Evolutionary conservation across 2,797 vertebrate species (phyloP), one percentile per base, ranked within the genome.

Genomic region (Xiphorhynchus erythropygius): DNA sequence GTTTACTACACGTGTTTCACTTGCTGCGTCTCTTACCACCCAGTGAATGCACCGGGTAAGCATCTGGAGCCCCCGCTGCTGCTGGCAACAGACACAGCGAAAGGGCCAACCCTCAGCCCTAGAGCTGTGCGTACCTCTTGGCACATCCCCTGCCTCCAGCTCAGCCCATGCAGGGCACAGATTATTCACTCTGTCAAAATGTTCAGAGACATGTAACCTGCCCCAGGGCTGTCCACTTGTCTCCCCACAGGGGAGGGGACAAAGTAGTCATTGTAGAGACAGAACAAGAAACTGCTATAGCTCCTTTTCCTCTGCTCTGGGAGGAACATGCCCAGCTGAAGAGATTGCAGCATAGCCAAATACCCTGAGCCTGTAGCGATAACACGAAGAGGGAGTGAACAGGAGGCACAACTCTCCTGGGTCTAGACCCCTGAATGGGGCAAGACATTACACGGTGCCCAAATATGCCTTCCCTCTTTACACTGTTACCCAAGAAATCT

Each of bases 111-210:
- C 23, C 23, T 27, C 77, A 87, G 75, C 32, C 67, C 82, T 4
- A 23, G 17, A 87, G 75, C 65, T 65, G 50, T 2, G 9, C 27
- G 24, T 7, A 21, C 30, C 37, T 39, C 50, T 84, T 73, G 78
- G 85, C 76, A 73, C 8, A 0, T 2, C 0, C 2, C 64, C 78
- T 35, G 44, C 37, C 81, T 37, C 33, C 65, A 33, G 8, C 71
- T 42, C 33, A 75, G 50, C 50, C 62, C 42, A 30, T 14, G 11
- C 0, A 9, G 18, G 25, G 42, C 25, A 83, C 1, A 0, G 10
- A 8, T 8, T 57, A 27, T 15, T n/a, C 35, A 57, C 19, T 76
- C 6, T 25, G 33, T 13, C 65, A 67, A n/a, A 85, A 28, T 0
- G 0, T 49, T 59, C 47, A 56, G 32, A 87, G 47, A 67, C 32